phyloP scores from a whole-genome alignment of 1,140 invertebrate species.

The Drosophila mayri region DNA sequence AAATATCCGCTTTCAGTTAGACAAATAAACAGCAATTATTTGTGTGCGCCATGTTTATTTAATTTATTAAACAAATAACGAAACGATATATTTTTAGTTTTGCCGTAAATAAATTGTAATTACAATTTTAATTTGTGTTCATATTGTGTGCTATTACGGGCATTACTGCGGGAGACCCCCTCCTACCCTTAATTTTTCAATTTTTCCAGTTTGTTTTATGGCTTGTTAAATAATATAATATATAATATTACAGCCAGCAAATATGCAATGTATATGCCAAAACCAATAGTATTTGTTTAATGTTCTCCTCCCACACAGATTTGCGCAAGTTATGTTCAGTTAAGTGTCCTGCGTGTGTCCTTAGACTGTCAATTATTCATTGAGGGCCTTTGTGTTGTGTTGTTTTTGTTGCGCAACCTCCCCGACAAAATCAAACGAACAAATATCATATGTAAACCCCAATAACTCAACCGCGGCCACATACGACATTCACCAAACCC shows the following conservation, averaged over 20 bases:
- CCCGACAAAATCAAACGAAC: slow-evolving; percentile 30
- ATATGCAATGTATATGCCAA: slow-evolving; percentile 60
- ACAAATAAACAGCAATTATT: slow-evolving; percentile 76
- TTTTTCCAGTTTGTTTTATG: slow-evolving; percentile 45
- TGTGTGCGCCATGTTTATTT: slow-evolving; percentile 52
- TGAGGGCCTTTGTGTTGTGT: slow-evolving; percentile 77
- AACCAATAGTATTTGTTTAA: slow-evolving; percentile 39
- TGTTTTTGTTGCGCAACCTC: slow-evolving; percentile 71
- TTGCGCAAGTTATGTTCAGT: slow-evolving; percentile 84
- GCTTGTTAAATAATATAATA: slow-evolving; percentile 26
- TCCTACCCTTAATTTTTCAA: slow-evolving; percentile 18
- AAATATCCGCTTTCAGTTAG: slow-evolving; percentile 75
- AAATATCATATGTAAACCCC: slow-evolving; percentile 41
- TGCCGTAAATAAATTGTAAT: slow-evolving; percentile 48
- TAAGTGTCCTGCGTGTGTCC: slow-evolving; percentile 78
- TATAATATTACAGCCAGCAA: slow-evolving; percentile 46
- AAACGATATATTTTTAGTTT: slow-evolving; percentile 40
- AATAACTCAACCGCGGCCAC: slow-evolving; percentile 66
- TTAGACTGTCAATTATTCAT: slow-evolving; percentile 83
- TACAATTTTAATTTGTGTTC: slow-evolving; percentile 46
- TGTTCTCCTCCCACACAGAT: slow-evolving; percentile 68
- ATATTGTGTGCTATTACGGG: slow-evolving; percentile 13
- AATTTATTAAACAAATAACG: slow-evolving; percentile 54
- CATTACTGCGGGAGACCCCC: slow-evolving; percentile 3
- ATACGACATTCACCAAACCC: slow-evolving; percentile 84